Evolutionary conservation across 2,888 invertebrate genomes (phyloP), one percentile per base, ranked within the genome.

Genomic region (Girardia tigrina): DNA sequence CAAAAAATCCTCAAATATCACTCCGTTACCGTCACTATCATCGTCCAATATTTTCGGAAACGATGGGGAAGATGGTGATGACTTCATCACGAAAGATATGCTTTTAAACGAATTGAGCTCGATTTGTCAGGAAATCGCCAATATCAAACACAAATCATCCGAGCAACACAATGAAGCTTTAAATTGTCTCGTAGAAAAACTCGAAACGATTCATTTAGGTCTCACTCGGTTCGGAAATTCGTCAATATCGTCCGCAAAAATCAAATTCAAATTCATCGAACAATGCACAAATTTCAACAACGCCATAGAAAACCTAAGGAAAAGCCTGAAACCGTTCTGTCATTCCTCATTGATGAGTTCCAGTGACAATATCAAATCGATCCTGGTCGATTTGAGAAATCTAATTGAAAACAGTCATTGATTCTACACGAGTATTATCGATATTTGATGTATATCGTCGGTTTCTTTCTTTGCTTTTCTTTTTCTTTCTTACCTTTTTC

Each of bases 271-370:
- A 56, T 56, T 56, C n/a, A 56, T 56, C n/a, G 56, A 56, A 56
- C 56, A 56, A 56, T 56, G 56, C 56, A 56, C 56, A 56, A 56
- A 56, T 56, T 56, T 56, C 56, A 56, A 56, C n/a, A 56, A 23
- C 23, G 56, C 56, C n/a, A 56, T 56, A 20, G 56, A 56, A 56
- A 4, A 4, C n/a, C n/a, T 56, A 23, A 56, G 56, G 56, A 56
- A 56, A 56, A 56, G 56, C n/a, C 23, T 56, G n/a, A 56, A 56
- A 23, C 56, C 56, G n/a, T 56, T 20, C n/a, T 20, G 56, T n/a
- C n/a, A 56, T 56, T 56, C 56, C 56, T 56, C 56, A 23, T 6
- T 56, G n/a, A 56, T 56, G 56, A 56, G 56, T 16, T 56, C 56
- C n/a, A 56, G 56, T 56, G 23, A 56, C 56, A 8, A 4, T 56